phyloP scores from a whole-genome alignment of 37 sponge, comb jelly and placozoan species.

The Diacarnus erythraeanus region DNA sequence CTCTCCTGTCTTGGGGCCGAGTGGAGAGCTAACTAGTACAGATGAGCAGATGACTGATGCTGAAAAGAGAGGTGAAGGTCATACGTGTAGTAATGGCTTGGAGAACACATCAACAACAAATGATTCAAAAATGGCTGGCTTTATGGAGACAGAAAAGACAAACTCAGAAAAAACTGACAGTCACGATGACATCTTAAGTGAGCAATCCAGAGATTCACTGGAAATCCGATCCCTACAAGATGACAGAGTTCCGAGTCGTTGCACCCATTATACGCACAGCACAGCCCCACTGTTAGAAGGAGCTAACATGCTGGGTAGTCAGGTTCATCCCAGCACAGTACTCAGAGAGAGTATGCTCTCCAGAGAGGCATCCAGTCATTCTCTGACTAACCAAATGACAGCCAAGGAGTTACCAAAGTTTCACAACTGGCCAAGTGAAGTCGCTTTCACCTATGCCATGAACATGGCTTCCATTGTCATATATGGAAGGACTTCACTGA shows the following conservation, averaged over 20 bases:
- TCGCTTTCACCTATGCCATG: constrained; percentile 27
- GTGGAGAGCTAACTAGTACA: neutral
- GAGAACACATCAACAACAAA: neutral
- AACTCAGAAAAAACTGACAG: neutral
- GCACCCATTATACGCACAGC: constrained; percentile 71
- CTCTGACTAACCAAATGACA: neutral
- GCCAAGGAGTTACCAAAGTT: neutral
- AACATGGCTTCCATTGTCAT: constrained; percentile 42
- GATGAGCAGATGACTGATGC: neutral
- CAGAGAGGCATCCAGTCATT: neutral
- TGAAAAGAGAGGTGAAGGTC: neutral
- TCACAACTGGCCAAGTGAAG: constrained; percentile 55
- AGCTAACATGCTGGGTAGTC: constrained; percentile 57
- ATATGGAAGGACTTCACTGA: constrained; percentile 51
- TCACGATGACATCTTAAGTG: neutral
- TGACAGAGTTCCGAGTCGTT: neutral
- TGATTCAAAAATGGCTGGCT: neutral
- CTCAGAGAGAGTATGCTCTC: constrained; percentile 51
- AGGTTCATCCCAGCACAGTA: constrained; percentile 54
- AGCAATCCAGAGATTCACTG: neutral
- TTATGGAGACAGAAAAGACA: neutral
- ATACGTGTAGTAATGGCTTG: neutral
- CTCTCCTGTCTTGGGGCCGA: neutral
- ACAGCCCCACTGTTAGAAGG: constrained; percentile 57
- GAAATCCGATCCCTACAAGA: neutral